These are phyloP conservation scores for Fulmarus glacialis DNA, from an alignment of 2,113 vertebrate species.

Conservation along the genomic window DNA sequence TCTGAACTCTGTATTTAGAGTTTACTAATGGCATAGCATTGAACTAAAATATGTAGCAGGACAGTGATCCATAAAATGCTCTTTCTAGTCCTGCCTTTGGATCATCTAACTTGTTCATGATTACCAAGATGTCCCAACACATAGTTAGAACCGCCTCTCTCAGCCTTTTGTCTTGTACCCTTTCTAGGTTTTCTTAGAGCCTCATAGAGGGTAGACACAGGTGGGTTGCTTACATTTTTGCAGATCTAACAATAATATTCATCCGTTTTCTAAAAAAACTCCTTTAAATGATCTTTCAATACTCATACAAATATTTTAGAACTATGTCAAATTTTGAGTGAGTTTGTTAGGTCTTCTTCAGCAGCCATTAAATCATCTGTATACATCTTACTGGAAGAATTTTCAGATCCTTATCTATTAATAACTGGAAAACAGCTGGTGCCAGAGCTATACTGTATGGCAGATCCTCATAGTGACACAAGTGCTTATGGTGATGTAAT, in stretches of 20 bases:
- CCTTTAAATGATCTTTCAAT: neutral
- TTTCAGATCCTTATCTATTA: neutral
- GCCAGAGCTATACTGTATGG: neutral
- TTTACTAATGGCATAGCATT: neutral
- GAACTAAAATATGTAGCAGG: neutral
- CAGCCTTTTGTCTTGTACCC: neutral
- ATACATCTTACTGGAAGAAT: neutral
- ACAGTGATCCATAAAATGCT: neutral
- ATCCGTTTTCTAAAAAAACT: neutral
- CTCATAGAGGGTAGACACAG: neutral
- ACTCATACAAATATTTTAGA: neutral
- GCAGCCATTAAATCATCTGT: neutral
- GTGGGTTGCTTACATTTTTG: neutral
- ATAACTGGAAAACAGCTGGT: neutral
- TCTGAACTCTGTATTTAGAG: neutral
- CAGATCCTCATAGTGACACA: neutral
- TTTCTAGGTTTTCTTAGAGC: neutral
- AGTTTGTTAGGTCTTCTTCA: neutral
- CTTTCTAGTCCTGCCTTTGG: neutral
- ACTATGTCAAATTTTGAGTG: neutral
- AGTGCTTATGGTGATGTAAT: neutral
- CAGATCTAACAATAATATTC: neutral
- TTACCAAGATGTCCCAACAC: neutral
- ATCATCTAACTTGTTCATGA: neutral
- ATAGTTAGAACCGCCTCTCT: neutral